Base-by-base conservation (phyloP, 2,888 invertebrate genomes). In the Megamerina dolium region DNA sequence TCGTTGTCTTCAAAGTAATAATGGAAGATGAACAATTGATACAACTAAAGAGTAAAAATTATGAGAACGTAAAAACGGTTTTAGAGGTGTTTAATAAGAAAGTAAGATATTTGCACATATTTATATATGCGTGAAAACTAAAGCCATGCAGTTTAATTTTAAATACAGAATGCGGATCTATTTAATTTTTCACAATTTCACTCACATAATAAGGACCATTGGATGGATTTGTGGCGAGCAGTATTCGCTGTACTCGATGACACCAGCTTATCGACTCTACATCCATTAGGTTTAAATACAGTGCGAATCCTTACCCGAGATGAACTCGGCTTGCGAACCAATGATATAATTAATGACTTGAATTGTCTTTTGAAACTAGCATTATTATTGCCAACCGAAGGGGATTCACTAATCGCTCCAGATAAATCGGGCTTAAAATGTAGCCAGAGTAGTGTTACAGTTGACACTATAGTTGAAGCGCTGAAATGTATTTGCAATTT, bases 401-500 rank as follows among this genome's bases (percentile, higher is more conserved):
- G 10, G 6, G 10, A 6, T 23, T 6, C 6, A 8, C 10, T 10
- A 16, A 12, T 18, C 17, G 8, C 4, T 3, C 13, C 36, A 37
- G 29, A 4, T 14, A 37, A 40, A 34, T 21, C 45, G 27, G 48
- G 26, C 47, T 12, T 20, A 47, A 12, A 37, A 50, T 30, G 31
- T 49, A 13, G 48, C 47, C 35, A 50, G 47, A 44, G 46, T 40
- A 40, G 36, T 53, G 33, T 50, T 29, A 13, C 49, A 41, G n/a
- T 35, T 45, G 31, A 41, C 31, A 74, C 81, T 18, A 77, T 76
- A 3, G 74, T 87, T 5, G 93, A 93, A 72, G 85, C 90, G 1
- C 73, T 88, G 41, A 95, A 94, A 73, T 84, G 91, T 63, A 74
- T 95, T 9, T 92, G 88, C 65, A 96, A 96, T 70, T 74, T 95